Evolutionary conservation across 92 coral and sea anemone species (phyloP).

Genomic region (Scolanthus callimorphus): DNA sequence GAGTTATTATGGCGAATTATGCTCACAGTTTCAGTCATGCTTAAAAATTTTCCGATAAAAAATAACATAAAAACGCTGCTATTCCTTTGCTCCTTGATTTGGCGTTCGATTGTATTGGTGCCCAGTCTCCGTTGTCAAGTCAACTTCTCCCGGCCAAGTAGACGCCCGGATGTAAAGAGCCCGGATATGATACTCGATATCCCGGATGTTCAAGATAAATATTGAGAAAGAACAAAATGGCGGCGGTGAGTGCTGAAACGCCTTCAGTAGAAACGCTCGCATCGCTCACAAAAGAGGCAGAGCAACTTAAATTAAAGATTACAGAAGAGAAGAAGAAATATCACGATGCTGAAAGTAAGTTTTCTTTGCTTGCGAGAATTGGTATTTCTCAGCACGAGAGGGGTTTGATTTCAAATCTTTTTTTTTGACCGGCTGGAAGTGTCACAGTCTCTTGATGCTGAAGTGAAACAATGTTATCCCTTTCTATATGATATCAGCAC

Average conservation of each 20-base stretch:
- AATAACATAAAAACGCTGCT: no score
- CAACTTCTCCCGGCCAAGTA: conserved; percentile 21
- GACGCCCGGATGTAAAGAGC: background rate
- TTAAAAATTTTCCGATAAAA: conserved; percentile 18
- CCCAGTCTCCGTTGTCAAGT: conserved; percentile 42
- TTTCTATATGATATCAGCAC: no score
- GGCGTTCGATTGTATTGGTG: conserved; percentile 2
- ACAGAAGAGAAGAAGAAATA: conserved; percentile 75
- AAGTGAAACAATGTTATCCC: no score
- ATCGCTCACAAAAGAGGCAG: conserved; percentile 85
- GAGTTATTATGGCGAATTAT: conserved; percentile 81
- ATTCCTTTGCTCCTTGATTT: no score
- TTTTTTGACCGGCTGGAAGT: no score
- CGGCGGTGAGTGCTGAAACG: conserved; percentile 30
- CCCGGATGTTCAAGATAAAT: conserved; percentile 59
- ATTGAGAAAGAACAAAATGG: conserved; percentile 53
- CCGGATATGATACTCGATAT: background rate
- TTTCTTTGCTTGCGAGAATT: no score
- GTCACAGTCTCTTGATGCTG: no score
- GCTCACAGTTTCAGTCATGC: conserved; percentile 69
- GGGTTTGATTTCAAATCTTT: no score
- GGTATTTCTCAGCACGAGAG: no score
- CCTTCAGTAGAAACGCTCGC: conserved; percentile 64
- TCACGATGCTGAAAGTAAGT: conserved; percentile 71
- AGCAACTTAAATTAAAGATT: conserved; percentile 70